Conservation (phyloP, 1,140 invertebrate genomes). For the Scaptomyza pallida region DNA sequence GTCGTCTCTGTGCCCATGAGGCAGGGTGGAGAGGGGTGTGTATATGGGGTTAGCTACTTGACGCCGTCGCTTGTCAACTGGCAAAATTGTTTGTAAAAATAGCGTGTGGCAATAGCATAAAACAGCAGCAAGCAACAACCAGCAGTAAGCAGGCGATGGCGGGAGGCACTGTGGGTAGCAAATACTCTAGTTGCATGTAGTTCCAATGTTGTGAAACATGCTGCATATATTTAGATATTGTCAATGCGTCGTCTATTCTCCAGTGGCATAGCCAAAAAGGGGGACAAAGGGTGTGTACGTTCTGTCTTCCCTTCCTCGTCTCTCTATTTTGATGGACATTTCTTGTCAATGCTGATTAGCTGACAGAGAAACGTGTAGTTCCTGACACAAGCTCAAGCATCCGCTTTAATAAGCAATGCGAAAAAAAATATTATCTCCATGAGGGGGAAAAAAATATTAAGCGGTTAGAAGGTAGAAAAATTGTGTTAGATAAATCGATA, state of each 20-base stretch:
- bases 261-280: constrained; percentile 33
- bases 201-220: constrained; percentile 55
- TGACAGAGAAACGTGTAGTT: constrained; percentile 20
- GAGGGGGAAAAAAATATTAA: background rate
- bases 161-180: constrained; percentile 10
- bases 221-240: constrained; percentile 78
- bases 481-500: no score
- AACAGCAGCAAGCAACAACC: constrained; percentile 25
- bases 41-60: constrained; percentile 19
- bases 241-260: constrained; percentile 59
- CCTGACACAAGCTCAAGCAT: constrained; percentile 1
- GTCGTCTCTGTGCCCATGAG: constrained; percentile 46
- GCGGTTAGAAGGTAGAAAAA: background rate
- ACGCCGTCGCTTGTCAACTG: constrained; percentile 73
- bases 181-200: constrained; percentile 31
- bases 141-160: background rate
- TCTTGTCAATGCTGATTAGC: constrained; percentile 25
- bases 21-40: background rate
- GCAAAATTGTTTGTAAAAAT: constrained; percentile 82
- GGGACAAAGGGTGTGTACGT: background rate
- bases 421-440: background rate
- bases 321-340: constrained; percentile 24
- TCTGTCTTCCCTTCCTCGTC: background rate
- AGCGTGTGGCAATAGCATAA: constrained; percentile 77
- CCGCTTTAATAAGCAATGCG: background rate